phyloP scores from a whole-genome alignment of 2,797 vertebrate genomes.

The Enteromius anoplus region DNA sequence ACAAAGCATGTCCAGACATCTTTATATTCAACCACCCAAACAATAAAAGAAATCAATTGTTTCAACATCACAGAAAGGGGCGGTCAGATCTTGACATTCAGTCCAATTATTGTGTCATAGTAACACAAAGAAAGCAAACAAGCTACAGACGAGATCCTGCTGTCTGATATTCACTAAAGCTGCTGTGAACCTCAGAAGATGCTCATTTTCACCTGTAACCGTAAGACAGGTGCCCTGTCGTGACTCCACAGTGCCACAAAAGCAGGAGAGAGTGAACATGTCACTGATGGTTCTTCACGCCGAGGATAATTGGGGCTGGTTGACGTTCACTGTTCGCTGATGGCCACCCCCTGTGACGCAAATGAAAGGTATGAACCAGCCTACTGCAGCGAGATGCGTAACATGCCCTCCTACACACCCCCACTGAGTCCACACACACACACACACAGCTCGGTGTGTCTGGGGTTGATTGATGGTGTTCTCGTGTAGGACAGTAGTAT shows the following conservation, averaged over 20 bases:
- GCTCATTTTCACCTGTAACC: constrained; percentile 21
- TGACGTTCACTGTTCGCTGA: constrained; percentile 44
- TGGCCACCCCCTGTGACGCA: constrained; percentile 55
- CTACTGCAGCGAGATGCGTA: constrained; percentile 32
- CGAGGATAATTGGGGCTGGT: constrained; percentile 39
- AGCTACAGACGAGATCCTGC: not conserved
- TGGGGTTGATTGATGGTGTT: constrained; percentile 68
- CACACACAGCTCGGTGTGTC: constrained; percentile 54
- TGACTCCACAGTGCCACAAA: constrained; percentile 8
- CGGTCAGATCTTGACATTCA: constrained; percentile 5
- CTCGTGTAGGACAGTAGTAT: constrained; percentile 53
- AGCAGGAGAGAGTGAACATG: constrained; percentile 20
- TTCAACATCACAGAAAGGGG: not conserved
- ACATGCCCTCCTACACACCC: not conserved
- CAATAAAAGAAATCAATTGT: not conserved
- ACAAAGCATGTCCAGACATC: not conserved
- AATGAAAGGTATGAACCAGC: constrained; percentile 44
- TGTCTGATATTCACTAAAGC: not conserved
- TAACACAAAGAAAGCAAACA: constrained; percentile 18
- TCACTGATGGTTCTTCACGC: constrained; percentile 17
- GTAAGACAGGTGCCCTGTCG: not conserved
- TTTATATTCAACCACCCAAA: constrained; percentile 9
- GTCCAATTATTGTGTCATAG: constrained; percentile 15
- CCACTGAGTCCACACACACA: constrained; percentile 24
- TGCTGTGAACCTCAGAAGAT: not conserved